Base-by-base conservation (phyloP, 2,888 invertebrate species). In the Lithophane leautieri region DNA sequence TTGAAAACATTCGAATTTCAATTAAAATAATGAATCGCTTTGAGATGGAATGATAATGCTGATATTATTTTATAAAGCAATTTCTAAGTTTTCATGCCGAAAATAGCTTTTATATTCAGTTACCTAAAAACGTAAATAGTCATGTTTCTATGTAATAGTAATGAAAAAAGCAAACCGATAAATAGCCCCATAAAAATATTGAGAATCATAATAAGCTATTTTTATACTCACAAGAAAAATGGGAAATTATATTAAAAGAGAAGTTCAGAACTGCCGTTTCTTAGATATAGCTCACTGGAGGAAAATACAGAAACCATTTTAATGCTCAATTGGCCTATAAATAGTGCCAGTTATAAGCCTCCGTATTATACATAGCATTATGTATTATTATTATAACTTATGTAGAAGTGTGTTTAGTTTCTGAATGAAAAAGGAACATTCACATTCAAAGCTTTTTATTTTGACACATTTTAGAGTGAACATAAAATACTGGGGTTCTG, bases 181-280 rank as follows among this genome's bases (percentile, higher is more conserved):
- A 42, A 70, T 22, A n/a, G 4, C 3, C 4, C 8, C n/a, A 60
- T 12, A 34, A 50, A 66, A 66, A 50, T 63, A 60, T n/a, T 19
- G 14, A 44, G 25, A 58, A 52, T 44, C 16, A 52, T 34, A 62
- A 58, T 58, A 54, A 65, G 22, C n/a, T 70, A 50, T 65, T 61
- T 62, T 77, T 70, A 16, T 44, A 40, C n/a, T n/a, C n/a, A n/a
- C 52, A 44, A 62, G 6, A 42, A 58, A 52, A 52, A 62, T 56
- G 11, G n/a, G 14, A 12, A 66, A 52, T 14, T n/a, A 56, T 6
- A 81, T 54, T 22, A 50, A 61, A 54, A 19, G 12, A 44, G 4
- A 25, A 58, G 9, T 47, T 28, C 40, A 42, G 40, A 61, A 69
- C 4, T 52, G 22, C 58, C 58, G 40, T 62, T 74, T 54, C 56